Percentiles rank a stretch among this genome's conserved stretches.
Conservation (phyloP, 2,113 vertebrate species). For the Calidris pygmaea region DNA sequence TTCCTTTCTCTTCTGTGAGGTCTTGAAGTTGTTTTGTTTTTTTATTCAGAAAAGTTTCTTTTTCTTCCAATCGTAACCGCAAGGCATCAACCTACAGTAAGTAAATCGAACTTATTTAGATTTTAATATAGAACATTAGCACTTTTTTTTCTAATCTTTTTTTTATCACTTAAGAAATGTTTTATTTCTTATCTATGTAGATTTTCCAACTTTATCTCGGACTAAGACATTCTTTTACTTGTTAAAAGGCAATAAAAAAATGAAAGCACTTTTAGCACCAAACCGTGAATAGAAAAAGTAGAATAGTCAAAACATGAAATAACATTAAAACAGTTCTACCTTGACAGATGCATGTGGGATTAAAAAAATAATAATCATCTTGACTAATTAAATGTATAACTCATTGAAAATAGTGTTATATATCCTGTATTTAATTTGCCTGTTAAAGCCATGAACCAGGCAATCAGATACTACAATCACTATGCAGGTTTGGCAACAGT, state of each 20-base stretch:
- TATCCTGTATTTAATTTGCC: neutral
- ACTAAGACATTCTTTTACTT: neutral
- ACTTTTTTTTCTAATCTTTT: neutral
- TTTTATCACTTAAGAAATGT: neutral
- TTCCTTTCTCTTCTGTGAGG: constrained; percentile 97
- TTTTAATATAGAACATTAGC: neutral
- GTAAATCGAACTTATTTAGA: neutral
- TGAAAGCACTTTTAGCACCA: neutral
- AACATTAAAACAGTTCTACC: neutral
- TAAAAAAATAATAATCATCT: neutral
- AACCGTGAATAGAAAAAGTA: neutral
- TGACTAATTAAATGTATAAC: neutral
- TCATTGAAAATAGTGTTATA: neutral
- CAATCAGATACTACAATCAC: neutral
- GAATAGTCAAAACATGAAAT: neutral
- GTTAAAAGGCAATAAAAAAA: neutral
- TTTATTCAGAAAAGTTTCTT: constrained; percentile 97
- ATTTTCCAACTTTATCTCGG: neutral
- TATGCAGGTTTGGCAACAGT: neutral
- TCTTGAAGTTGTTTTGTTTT: constrained; percentile 99
- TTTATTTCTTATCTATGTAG: neutral
- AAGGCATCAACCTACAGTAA: constrained; percentile 91
- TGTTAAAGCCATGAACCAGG: neutral
- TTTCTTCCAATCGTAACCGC: constrained; percentile 94
- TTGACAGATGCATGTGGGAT: neutral